Percentiles rank a stretch among this genome's conserved stretches.
phyloP scores from a whole-genome alignment of 2,797 vertebrate genomes.

The Rhinatrema bivittatum region DNA sequence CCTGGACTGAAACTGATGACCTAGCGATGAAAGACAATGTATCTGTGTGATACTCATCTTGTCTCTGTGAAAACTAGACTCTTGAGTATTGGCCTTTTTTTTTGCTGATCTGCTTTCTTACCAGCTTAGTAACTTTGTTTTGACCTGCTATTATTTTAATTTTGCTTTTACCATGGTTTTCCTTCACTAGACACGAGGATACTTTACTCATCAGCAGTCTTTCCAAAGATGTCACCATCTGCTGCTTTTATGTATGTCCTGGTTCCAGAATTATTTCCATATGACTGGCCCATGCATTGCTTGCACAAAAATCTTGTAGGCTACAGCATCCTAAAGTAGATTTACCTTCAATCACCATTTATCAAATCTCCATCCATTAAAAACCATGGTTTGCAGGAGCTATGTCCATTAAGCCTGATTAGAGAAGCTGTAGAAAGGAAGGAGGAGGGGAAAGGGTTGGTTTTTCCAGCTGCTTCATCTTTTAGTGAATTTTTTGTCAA shows the following conservation, averaged over 20 bases:
- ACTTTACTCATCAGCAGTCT: conserved; percentile 6
- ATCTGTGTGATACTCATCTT: conserved; percentile 7
- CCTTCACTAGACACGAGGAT: neutral
- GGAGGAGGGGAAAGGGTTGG: conserved; percentile 53
- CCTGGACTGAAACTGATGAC: too few species aligned
- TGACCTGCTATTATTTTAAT: neutral
- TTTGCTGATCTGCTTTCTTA: too few species aligned
- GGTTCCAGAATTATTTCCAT: conserved; percentile 40
- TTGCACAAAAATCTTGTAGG: conserved; percentile 57
- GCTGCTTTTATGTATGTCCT: conserved; percentile 19
- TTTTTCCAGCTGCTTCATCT: conserved; percentile 7
- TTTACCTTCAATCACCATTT: conserved; percentile 97
- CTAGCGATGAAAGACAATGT: too few species aligned
- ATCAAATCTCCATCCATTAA: conserved; percentile 95
- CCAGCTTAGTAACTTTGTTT: too few species aligned
- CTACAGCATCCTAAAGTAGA: conserved; percentile 81
- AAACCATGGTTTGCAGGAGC: conserved; percentile 73
- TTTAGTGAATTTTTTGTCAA: conserved; percentile 13
- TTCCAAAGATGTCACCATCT: conserved; percentile 20
- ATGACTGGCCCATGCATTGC: conserved; percentile 49
- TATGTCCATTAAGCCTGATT: conserved; percentile 91
- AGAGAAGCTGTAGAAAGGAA: conserved; percentile 65
- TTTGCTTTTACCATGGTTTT: neutral
- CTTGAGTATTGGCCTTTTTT: too few species aligned
- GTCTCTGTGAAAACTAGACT: too few species aligned